Evolutionary conservation across 2,888 invertebrate species (phyloP).

Genomic region (Phanerotoma sp.): DNA sequence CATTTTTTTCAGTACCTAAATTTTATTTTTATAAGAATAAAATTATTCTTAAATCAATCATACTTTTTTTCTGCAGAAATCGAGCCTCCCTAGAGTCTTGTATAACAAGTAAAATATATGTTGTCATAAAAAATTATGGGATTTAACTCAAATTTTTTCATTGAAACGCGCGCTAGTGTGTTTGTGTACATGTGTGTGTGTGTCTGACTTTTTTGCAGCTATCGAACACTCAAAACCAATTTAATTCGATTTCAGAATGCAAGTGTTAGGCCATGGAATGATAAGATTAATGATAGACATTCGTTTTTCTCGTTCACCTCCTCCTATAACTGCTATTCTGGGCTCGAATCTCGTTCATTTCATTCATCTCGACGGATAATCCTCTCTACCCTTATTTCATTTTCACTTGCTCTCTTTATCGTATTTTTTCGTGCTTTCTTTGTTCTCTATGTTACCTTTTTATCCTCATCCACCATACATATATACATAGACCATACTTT

Average conservation of each 20-base stretch:
- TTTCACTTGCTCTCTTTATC: conserved; percentile 8
- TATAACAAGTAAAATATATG: no score
- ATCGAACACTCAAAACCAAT: background rate
- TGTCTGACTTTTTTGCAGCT: background rate
- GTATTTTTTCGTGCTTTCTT: conserved; percentile 1
- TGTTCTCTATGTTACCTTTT: conserved; percentile 9
- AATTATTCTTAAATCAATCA: no score
- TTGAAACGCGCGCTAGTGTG: no score
- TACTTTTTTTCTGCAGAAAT: no score
- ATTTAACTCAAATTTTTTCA: no score
- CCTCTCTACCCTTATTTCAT: conserved; percentile 14
- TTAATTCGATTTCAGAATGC: conserved; percentile 1
- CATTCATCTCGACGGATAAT: conserved; percentile 23
- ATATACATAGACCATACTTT: conserved; percentile 8
- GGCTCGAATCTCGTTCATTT: conserved; percentile 22
- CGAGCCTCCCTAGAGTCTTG: no score
- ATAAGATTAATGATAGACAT: conserved; percentile 24
- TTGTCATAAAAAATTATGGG: no score
- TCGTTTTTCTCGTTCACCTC: background rate
- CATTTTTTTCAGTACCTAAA: no score
- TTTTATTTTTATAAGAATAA: no score
- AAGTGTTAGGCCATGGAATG: conserved; percentile 11
- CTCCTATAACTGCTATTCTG: conserved; percentile 3
- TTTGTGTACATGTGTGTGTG: no score
- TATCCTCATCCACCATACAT: conserved; percentile 14